These are phyloP conservation scores for Microctenopoma lineatum DNA, from an alignment of 2,797 vertebrate genomes.

Conservation along the genomic window DNA sequence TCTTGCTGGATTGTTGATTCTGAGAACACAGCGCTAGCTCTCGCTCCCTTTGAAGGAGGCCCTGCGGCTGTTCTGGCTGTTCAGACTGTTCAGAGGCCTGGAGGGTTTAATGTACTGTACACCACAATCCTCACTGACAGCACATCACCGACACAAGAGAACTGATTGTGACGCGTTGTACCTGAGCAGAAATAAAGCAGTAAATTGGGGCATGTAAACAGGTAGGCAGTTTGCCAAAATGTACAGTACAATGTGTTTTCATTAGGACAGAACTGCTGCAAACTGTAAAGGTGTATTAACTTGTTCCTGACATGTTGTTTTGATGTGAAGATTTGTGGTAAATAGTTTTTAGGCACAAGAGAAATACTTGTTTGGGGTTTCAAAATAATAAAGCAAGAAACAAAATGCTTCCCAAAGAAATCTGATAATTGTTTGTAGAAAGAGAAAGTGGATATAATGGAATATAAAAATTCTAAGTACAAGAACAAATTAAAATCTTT, in stretches of 20 bases:
- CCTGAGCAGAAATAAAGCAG: constrained; percentile 5
- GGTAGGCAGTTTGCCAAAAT: constrained; percentile 12
- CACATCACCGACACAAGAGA: constrained; percentile 35
- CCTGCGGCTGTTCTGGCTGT: constrained; percentile 46
- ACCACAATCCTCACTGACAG: constrained; percentile 42
- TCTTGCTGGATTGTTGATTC: constrained; percentile 20
- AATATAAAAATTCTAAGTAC: too few species aligned
- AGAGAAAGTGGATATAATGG: too few species aligned
- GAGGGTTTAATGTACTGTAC: constrained; percentile 56
- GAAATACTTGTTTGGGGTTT: neutral
- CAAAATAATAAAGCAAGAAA: too few species aligned
- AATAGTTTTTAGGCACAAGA: neutral
- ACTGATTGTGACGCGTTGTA: constrained; percentile 33
- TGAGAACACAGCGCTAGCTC: constrained; percentile 32
- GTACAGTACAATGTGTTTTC: constrained; percentile 6
- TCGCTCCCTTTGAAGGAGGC: constrained; percentile 49
- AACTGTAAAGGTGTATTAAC: neutral
- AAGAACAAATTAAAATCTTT: too few species aligned
- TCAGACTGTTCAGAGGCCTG: constrained; percentile 51
- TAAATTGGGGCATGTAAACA: neutral
- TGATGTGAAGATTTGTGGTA: neutral
- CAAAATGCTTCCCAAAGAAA: too few species aligned
- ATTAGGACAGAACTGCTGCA: neutral
- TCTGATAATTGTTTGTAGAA: too few species aligned
- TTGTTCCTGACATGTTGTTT: neutral